A percentile compares a stretch with the other conserved stretches of the same genome.
These are phyloP conservation scores for Bovichtus variegatus DNA, from an alignment of 2,797 vertebrate species.

Conservation along the genomic window DNA sequence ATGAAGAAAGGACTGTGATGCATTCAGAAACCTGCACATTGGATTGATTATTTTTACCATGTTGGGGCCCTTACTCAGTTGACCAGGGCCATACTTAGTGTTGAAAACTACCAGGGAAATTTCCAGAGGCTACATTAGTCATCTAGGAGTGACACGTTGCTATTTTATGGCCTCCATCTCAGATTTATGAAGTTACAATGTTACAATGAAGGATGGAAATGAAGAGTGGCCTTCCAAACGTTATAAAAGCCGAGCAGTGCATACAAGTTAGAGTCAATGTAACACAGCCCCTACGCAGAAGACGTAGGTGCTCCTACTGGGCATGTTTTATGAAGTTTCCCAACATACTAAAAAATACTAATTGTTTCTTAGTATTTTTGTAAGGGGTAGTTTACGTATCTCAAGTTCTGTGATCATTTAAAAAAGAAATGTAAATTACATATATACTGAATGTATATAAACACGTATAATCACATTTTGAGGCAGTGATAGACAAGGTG, in stretches of 20 bases:
- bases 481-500: too few species aligned
- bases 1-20: conserved; percentile 17
- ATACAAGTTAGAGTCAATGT: background rate
- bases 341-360: background rate
- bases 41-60: conserved; percentile 49
- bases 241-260: conserved; percentile 18
- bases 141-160: conserved; percentile 40
- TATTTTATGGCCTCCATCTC: conserved; percentile 37
- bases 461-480: too few species aligned
- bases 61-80: conserved; percentile 25
- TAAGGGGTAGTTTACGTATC: background rate
- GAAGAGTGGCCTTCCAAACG: conserved; percentile 5
- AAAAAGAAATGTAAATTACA: background rate
- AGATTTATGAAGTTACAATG: conserved; percentile 50
- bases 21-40: conserved; percentile 21
- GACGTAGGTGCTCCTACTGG: background rate
- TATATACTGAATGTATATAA: too few species aligned
- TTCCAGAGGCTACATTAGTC: conserved; percentile 58
- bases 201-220: conserved; percentile 17
- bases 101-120: conserved; percentile 54
- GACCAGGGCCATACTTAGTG: conserved; percentile 51
- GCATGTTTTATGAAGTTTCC: background rate
- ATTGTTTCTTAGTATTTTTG: background rate
- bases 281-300: conserved; percentile 2
- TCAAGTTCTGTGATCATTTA: background rate